Conservation (phyloP, 1,140 invertebrate species). For the Leguminivora glycinivorella region DNA sequence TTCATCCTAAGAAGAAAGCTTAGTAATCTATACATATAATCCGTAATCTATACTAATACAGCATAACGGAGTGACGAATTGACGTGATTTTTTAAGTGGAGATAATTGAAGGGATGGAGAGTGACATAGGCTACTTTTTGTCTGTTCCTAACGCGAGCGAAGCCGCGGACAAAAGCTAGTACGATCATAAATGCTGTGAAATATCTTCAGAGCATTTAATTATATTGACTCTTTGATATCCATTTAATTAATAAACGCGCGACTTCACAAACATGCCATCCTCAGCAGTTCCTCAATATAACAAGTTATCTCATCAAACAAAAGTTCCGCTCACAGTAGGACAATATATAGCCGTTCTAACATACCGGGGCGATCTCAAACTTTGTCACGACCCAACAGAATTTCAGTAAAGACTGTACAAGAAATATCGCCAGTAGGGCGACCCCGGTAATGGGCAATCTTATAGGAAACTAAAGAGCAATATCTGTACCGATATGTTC, state of each 20-base stretch:
- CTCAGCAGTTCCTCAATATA: neutral
- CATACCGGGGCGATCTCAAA: conserved; percentile 12
- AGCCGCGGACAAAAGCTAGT: too few relatives aligned
- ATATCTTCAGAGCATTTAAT: too few relatives aligned
- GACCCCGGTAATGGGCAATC: conserved; percentile 27
- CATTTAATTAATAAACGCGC: neutral
- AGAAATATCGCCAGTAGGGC: conserved; percentile 24
- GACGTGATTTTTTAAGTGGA: too few relatives aligned
- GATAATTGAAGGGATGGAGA: too few relatives aligned
- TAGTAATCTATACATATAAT: too few relatives aligned
- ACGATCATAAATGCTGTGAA: too few relatives aligned
- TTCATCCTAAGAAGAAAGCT: neutral
- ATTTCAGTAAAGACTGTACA: conserved; percentile 50
- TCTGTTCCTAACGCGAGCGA: too few relatives aligned
- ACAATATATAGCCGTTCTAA: conserved; percentile 7
- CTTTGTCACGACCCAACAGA: conserved; percentile 41
- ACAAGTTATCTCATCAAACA: conserved; percentile 9
- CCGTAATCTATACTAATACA: too few relatives aligned
- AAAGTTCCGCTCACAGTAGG: conserved; percentile 5
- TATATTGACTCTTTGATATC: too few relatives aligned
- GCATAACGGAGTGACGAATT: too few relatives aligned
- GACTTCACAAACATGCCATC: neutral
- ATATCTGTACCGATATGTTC: conserved; percentile 23
- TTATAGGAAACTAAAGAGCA: conserved; percentile 25
- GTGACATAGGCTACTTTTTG: too few relatives aligned